Evolutionary conservation across 2,888 invertebrate genomes (phyloP).

Genomic region (Melipona beecheii): DNA sequence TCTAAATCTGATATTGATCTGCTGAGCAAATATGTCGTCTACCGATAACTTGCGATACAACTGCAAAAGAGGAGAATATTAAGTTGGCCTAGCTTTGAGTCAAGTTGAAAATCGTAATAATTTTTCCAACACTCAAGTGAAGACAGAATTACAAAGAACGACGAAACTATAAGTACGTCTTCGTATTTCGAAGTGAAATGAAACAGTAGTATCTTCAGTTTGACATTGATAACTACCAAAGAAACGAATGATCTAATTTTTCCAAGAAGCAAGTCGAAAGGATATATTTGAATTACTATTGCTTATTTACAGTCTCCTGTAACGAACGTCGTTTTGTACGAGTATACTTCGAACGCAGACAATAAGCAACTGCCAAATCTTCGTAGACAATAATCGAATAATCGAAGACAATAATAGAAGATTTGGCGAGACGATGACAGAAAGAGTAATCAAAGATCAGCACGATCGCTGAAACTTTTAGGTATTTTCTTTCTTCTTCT

Average conservation of each 20-base stretch:
- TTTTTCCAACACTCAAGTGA: not conserved
- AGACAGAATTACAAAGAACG: too few species aligned
- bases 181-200: too few species aligned
- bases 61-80: not conserved
- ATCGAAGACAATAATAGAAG: conserved; percentile 55
- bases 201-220: too few species aligned
- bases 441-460: conserved; percentile 35
- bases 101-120: not conserved
- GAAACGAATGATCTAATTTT: too few species aligned
- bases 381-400: conserved; percentile 52
- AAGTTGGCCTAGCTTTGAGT: conserved; percentile 1
- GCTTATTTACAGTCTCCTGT: not conserved
- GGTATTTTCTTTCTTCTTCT: conserved; percentile 55
- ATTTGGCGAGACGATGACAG: conserved; percentile 20
- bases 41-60: not conserved
- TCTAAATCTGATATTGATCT: conserved; percentile 3
- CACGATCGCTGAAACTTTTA: conserved; percentile 80
- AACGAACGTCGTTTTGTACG: not conserved
- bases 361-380: conserved; percentile 54
- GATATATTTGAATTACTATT: not conserved
- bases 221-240: too few species aligned
- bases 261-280: not conserved
- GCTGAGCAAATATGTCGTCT: not conserved
- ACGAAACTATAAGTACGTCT: too few species aligned
- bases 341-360: conserved; percentile 24